Evolutionary conservation across 2,797 vertebrate genomes (phyloP), one percentile per base, ranked within the genome.

Genomic region (Macrochelys suwanniensis): DNA sequence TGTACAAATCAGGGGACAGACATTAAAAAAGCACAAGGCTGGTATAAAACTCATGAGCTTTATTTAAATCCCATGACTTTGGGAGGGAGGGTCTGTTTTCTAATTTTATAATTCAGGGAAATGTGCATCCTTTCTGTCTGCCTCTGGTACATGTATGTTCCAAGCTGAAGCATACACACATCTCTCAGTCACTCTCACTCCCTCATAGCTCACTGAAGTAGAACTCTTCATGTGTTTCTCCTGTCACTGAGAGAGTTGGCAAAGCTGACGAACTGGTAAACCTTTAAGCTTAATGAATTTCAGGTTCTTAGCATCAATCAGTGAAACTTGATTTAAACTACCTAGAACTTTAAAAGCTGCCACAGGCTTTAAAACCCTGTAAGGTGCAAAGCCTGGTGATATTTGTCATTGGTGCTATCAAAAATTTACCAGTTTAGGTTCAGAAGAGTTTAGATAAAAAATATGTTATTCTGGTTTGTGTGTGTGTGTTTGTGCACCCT

Each of bases 81-180:
- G 54, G 7, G 54, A 6, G 5, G 65, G 33, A 81, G 85, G 7
- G 8, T 85, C 74, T 91, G 12, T 74, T 74, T 93, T 84, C 50
- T 65, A 80, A 77, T 91, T 87, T 85, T 91, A 47, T 88, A 93
- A 82, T 82, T 49, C 42, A 78, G 85, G 21, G 23, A 84, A 65
- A 1, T 59, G 31, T 54, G 57, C 17, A 3, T 57, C 7, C 19
- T 85, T 82, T 87, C 79, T 91, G 89, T 90, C 1, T 31, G 83
- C 26, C 56, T 37, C 82, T 17, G 90, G 37, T 50, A 84, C 65
- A 42, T 71, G 68, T 71, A 71, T 42, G 21, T 71, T 71, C 23
- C n/a, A 71, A 11, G 68, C 21, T 71, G 21, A 42, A 71, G 28
- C 61, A 85, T 92, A 10, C 33, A 91, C 78, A 61, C 28, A 94